Evolutionary conservation across 2,888 invertebrate species (phyloP).

Genomic region (Dicyrtoma fusca): DNA sequence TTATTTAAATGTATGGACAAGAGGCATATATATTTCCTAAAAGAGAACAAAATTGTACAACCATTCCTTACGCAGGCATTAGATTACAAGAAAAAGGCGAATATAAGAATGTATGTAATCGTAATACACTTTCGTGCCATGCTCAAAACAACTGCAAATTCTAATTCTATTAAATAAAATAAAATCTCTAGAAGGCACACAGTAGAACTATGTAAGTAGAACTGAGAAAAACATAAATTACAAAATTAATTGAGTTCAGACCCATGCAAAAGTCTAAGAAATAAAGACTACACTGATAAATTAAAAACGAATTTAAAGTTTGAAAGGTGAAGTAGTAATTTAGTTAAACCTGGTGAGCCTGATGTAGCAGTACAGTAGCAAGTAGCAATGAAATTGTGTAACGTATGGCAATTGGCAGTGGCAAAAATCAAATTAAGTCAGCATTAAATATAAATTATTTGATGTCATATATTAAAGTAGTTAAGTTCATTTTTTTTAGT

Average conservation of each 20-base stretch:
- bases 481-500: background rate
- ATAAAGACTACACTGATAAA: too few relatives aligned
- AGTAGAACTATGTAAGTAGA: background rate
- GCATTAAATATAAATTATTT: slow-evolving; percentile 12
- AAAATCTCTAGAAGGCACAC: background rate
- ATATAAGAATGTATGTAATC: too few relatives aligned
- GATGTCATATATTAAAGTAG: background rate
- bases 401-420: slow-evolving; percentile 26
- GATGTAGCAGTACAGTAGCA: slow-evolving; percentile 13
- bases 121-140: too few relatives aligned
- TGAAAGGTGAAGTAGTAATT: slow-evolving; percentile 28
- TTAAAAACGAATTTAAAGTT: background rate
- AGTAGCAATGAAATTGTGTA: slow-evolving; percentile 15
- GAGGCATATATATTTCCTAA: background rate
- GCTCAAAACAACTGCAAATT: background rate
- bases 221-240: background rate
- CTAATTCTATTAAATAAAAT: background rate
- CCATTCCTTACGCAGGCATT: too few relatives aligned
- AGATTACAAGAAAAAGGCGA: too few relatives aligned
- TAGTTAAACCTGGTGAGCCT: slow-evolving; percentile 42
- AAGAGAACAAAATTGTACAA: background rate
- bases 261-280: too few relatives aligned
- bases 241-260: too few relatives aligned
- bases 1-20: background rate
- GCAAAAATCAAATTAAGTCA: slow-evolving; percentile 8